Evolutionary conservation across 2,113 vertebrate genomes (phyloP), one percentile per base, ranked within the genome.

Genomic region (Parotia lawesii): DNA sequence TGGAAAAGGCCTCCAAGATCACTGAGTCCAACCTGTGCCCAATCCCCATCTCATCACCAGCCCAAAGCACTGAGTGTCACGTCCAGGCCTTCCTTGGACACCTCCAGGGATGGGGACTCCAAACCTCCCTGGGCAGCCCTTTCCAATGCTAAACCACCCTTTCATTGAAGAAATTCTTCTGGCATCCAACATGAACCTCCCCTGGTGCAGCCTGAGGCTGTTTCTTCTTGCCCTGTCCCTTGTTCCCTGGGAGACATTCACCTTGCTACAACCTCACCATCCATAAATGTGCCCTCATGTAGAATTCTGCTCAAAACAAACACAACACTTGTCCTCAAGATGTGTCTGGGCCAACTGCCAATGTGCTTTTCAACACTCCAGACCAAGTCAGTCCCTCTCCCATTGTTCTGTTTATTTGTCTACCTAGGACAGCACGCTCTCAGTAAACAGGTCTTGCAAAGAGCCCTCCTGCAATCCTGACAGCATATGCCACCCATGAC

Each of bases 381-480:
- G 67, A 27, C 24, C 79, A 25, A 51, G 69, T 12, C 35, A 87
- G 82, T 9, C 88, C 71, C 42, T 85, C 47, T 91, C 15, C 7
- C 42, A 70, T 67, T 85, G 87, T 47, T 83, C 56, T 47, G 25
- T 87, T 89, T 82, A 28, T 67, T 64, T 80, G 78, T 72, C 72
- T 86, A 88, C 24, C 58, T 74, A 90, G 79, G 67, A 67, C 79
- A 90, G 78, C 78, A 83, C 0, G 2, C 71, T 89, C 58, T 18
- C 80, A 85, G 90, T 77, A 88, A 94, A 93, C 95, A 97, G 61
- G 71, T 91, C 93, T 71, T 86, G 79, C 90, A 90, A 40, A 94
- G 78, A 94, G 79, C 87, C 95, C 58, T 22, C 61, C 1, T 64
- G 90, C 48, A 83, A 92, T 84, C 85, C 90, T 51, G 80, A 64